Evolutionary conservation across 2,113 vertebrate genomes (phyloP), one percentile per base, ranked within the genome.

Genomic region (Corythornis madagascariensis): DNA sequence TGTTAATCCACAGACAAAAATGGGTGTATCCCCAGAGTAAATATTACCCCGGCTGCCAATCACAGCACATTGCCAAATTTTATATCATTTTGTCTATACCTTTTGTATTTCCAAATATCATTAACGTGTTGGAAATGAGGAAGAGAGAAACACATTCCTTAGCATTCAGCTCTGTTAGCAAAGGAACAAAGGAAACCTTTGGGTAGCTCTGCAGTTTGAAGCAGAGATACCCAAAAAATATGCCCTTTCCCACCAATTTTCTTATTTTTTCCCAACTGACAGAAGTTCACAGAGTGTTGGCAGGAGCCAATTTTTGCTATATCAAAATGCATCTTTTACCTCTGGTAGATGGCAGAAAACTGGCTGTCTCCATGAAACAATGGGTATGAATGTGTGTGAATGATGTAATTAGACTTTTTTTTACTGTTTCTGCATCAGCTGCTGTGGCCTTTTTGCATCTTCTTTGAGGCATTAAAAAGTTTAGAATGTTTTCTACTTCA

Each of bases 381-480:
- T 70, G 50, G 52, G 22, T 88, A 66, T 66, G 72, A 90, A 91
- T 86, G 64, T 63, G 19, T 57, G n/a, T 56, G 71, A 91, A 83
- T 77, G 86, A 92, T 10, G 2, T 64, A 90, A 84, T 94, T 72
- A 89, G 53, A 64, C 28, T 13, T 17, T 60, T 72, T 83, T 67
- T 79, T n/a, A 31, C 78, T 76, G 42, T 56, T 89, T 92, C 60
- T 94, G 78, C 33, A 3, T 89, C 93, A 91, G 90, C 82, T 91
- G 87, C 78, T 77, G 61, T 86, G 84, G 50, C 82, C 59, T 92
- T 92, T 89, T 74, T 89, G 75, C 79, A 16, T 88, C 82, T 94
- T 93, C 71, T 73, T 95, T 88, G 67, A 81, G 76, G 92, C 72
- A 95, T 94, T 77, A 83, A 86, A 80, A 88, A 61, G 8, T 80